Conservation (phyloP, 1,140 invertebrate genomes). For the Lepidurus arcticus region DNA sequence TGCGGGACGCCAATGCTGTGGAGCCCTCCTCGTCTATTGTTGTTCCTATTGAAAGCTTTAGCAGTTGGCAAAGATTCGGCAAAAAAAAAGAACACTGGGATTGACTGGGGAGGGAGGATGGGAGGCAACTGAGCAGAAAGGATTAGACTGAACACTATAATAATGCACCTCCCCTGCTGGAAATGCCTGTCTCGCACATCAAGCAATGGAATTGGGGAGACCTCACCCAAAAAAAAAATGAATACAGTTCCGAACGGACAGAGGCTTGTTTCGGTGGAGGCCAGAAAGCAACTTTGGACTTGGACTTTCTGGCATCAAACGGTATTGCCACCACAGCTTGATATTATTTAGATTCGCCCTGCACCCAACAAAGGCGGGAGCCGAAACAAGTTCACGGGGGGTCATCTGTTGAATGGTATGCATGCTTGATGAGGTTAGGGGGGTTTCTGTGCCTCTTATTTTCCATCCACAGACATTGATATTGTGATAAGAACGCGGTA, state of each 20-base stretch:
- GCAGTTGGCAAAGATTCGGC: not conserved
- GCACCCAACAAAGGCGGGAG: not conserved
- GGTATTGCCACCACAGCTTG: conserved; percentile 5
- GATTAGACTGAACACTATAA: not conserved
- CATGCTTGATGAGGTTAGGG: not conserved
- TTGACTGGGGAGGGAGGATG: not conserved
- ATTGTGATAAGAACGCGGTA: not conserved
- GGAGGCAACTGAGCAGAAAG: conserved; percentile 13
- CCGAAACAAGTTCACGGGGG: not conserved
- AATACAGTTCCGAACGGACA: not conserved
- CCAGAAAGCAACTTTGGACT: not conserved
- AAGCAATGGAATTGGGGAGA: not conserved
- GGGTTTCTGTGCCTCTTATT: not conserved
- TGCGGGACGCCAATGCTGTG: not conserved
- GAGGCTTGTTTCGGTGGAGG: not conserved
- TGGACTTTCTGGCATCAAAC: not conserved
- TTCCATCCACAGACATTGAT: not conserved
- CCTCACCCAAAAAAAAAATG: not conserved
- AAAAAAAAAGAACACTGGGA: not conserved
- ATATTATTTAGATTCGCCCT: not conserved
- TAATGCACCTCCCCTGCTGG: conserved; percentile 1
- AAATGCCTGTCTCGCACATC: conserved; percentile 10
- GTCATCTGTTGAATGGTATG: conserved; percentile 11
- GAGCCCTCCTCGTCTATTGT: not conserved
- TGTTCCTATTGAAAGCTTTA: not conserved